A percentile compares a stretch with the other conserved stretches of the same genome.
These are phyloP conservation scores for Scelioninae gen. 1 DNA, from an alignment of 2,888 invertebrate species.

Conservation along the genomic window DNA sequence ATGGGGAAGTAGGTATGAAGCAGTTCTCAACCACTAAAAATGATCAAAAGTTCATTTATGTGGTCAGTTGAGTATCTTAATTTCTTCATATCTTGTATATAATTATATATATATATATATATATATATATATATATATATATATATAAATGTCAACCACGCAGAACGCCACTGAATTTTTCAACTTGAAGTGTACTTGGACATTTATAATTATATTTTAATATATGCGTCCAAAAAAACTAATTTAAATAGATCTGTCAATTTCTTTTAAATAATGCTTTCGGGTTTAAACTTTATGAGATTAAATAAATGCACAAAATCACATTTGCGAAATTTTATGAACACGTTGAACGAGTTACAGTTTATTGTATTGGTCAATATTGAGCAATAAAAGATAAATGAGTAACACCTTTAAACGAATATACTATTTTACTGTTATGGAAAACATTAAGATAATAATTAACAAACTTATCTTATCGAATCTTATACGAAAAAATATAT, in stretches of 20 bases:
- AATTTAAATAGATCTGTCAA: not conserved
- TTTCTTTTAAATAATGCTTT: not conserved
- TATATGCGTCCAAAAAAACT: not conserved
- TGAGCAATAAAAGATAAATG: not conserved
- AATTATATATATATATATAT: too few species aligned
- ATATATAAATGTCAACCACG: not conserved
- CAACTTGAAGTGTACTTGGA: not conserved
- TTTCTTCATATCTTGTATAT: too few species aligned
- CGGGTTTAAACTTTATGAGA: not conserved
- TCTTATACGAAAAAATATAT: not conserved
- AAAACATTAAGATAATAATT: not conserved
- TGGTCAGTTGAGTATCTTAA: not conserved
- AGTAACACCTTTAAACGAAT: not conserved
- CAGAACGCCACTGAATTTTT: not conserved
- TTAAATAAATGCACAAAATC: not conserved
- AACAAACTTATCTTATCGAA: not conserved
- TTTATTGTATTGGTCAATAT: not conserved
- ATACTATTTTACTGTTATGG: not conserved
- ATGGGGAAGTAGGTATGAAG: too few species aligned
- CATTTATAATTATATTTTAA: not conserved
- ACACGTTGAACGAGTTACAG: not conserved
- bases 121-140: too few species aligned
- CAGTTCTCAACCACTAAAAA: not conserved
- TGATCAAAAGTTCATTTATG: not conserved
- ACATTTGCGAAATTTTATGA: not conserved